Evolutionary conservation across 2,888 invertebrate species (phyloP).

Genomic region (Drosophila putrida): DNA sequence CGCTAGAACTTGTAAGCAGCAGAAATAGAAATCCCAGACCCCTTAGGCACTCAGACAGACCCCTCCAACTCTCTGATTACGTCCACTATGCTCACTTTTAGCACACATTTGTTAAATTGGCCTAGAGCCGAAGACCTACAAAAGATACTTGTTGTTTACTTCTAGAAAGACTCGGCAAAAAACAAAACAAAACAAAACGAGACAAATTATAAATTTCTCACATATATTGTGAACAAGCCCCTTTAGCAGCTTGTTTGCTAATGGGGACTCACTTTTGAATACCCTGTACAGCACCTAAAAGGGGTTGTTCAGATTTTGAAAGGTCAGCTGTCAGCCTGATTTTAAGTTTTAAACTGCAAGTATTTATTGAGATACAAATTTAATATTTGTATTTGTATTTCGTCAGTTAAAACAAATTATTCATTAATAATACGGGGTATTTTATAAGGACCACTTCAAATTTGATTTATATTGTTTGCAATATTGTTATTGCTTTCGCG

Average conservation of each 20-base stretch:
- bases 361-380: too few species aligned
- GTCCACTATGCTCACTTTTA: slow-evolving; percentile 12
- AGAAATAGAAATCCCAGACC: slow-evolving; percentile 38
- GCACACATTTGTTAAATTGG: slow-evolving; percentile 30
- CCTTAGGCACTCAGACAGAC: slow-evolving; percentile 22
- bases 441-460: neutral
- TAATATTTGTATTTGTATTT: too few species aligned
- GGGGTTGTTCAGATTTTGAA: neutral
- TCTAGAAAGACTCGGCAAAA: slow-evolving; percentile 12
- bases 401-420: too few species aligned
- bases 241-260: slow-evolving; percentile 7
- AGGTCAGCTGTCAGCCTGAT: too few species aligned
- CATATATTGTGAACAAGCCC: slow-evolving; percentile 35
- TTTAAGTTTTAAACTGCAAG: too few species aligned
- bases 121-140: slow-evolving; percentile 41
- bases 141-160: slow-evolving; percentile 18
- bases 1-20: slow-evolving; percentile 14
- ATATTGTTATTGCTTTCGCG: slow-evolving; percentile 16
- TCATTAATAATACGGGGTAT: slow-evolving; percentile 19
- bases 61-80: neutral
- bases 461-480: neutral
- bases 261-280: slow-evolving; percentile 41
- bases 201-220: slow-evolving; percentile 39
- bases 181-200: slow-evolving; percentile 9
- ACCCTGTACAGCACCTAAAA: slow-evolving; percentile 13